phyloP scores from a whole-genome alignment of 2,113 vertebrate genomes.

The Typhlomys cinereus region DNA sequence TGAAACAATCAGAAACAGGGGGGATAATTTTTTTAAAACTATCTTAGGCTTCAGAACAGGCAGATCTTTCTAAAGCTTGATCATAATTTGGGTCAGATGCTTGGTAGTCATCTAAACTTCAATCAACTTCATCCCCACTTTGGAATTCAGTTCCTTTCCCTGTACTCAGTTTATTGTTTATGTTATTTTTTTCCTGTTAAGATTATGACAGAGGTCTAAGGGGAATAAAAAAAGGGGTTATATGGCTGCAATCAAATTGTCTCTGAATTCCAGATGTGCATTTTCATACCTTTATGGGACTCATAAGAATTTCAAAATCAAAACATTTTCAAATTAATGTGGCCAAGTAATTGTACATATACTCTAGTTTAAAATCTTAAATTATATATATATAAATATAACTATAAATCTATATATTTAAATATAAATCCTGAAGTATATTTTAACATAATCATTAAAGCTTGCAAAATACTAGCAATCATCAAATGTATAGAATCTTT shows the following conservation, averaged over 20 bases:
- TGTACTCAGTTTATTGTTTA: neutral
- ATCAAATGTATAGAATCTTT: neutral
- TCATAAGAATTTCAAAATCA: conserved; percentile 2
- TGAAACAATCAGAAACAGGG: neutral
- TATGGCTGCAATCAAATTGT: neutral
- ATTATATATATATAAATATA: neutral
- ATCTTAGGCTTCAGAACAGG: neutral
- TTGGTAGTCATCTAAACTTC: neutral
- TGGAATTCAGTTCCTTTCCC: neutral
- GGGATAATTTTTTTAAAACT: neutral
- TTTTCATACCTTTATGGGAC: neutral
- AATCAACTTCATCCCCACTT: neutral
- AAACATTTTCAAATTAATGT: conserved; percentile 3
- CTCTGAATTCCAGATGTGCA: neutral
- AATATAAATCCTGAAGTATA: neutral
- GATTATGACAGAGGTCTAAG: neutral
- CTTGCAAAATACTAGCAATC: neutral
- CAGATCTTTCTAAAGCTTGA: neutral
- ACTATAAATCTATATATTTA: too few relatives aligned
- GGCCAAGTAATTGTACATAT: neutral
- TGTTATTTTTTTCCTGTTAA: neutral
- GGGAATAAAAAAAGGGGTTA: neutral
- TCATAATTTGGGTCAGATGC: neutral
- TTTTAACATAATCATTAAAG: too few relatives aligned
- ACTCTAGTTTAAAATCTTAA: neutral